Base-by-base conservation (phyloP, 2,888 invertebrate genomes). In the Pteria penguin region DNA sequence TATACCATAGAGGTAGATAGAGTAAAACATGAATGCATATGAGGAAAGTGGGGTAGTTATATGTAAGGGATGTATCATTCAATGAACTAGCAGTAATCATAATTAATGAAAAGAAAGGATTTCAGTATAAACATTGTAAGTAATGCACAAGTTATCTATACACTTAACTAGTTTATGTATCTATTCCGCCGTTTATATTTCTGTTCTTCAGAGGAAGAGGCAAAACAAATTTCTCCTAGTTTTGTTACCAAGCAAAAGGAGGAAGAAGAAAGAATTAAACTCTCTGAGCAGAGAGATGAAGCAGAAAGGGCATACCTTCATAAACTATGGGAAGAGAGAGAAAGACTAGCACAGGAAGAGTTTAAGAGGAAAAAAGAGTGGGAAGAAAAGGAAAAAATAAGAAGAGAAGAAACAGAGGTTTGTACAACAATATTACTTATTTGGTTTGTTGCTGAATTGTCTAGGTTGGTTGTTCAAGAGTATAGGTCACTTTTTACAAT, bases 351-450 rank as follows among this genome's bases (percentile, higher is more conserved):
- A 18, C 84, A 87, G 62, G 78, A 83, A 29, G 84, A 82, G 66
- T 86, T 86, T 81, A 71, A 80, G 61, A 80, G 79, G 32, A 86
- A 85, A 63, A 84, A 86, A 76, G 87, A 89, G 57, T 75, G 86
- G 68, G 89, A 87, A 72, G 88, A 86, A 62, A 84, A 79, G 55
- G 90, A 90, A 74, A 86, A 79, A 75, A 75, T 80, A 63, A 79
- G 82, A 63, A 83, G 75, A 75, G 85, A 87, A 54, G 90, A 90
- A 76, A 83, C 84, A 61, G 88, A 91, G 88, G 90, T 90, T 74
- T 54, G 14, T 61, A n/a, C n/a, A n/a, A n/a, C n/a, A n/a, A n/a
- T n/a, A n/a, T n/a, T n/a, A n/a, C n/a, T 14, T n/a, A n/a, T n/a
- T n/a, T n/a, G n/a, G 45, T 45, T 45, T 45, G 8, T 14, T 45